A percentile compares a stretch with the other conserved stretches of the same genome.
phyloP scores from a whole-genome alignment of 1,140 invertebrate species.

The Drosophila nigrodunni region DNA sequence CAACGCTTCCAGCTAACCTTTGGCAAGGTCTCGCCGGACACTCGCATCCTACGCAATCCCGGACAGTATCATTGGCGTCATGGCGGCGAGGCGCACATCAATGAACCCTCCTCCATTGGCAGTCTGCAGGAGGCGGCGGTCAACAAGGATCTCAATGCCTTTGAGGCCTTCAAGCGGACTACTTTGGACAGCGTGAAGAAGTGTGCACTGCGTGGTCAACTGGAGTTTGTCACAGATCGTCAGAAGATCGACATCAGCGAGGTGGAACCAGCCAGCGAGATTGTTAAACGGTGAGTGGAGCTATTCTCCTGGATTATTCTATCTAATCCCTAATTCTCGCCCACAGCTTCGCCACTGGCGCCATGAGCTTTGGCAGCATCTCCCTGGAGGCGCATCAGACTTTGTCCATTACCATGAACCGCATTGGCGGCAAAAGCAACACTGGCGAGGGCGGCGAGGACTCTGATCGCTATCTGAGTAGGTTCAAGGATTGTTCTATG shows the following conservation, averaged over 20 bases:
- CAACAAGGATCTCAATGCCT: slow-evolving; percentile 92
- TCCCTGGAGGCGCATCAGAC: slow-evolving; percentile 96
- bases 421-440: slow-evolving; percentile 97
- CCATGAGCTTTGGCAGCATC: slow-evolving; percentile 88
- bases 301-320: neutral
- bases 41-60: slow-evolving; percentile 94
- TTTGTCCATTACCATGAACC: slow-evolving; percentile 98
- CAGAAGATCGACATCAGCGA: slow-evolving; percentile 92
- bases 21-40: slow-evolving; percentile 89
- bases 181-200: slow-evolving; percentile 93
- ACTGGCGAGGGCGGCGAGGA: slow-evolving; percentile 98
- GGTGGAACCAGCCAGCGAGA: slow-evolving; percentile 96
- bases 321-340: neutral
- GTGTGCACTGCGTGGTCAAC: slow-evolving; percentile 96
- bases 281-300: slow-evolving; percentile 94
- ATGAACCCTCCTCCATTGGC: slow-evolving; percentile 97
- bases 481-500: slow-evolving; percentile 51
- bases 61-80: slow-evolving; percentile 98
- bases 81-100: slow-evolving; percentile 99
- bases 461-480: slow-evolving; percentile 92
- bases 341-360: slow-evolving; percentile 84
- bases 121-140: slow-evolving; percentile 95
- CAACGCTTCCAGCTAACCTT: slow-evolving; percentile 94
- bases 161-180: slow-evolving; percentile 94
- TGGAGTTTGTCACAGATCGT: slow-evolving; percentile 92